These are phyloP conservation scores for Monarcha castaneiventris DNA, from an alignment of 2,113 vertebrate species.

Conservation along the genomic window DNA sequence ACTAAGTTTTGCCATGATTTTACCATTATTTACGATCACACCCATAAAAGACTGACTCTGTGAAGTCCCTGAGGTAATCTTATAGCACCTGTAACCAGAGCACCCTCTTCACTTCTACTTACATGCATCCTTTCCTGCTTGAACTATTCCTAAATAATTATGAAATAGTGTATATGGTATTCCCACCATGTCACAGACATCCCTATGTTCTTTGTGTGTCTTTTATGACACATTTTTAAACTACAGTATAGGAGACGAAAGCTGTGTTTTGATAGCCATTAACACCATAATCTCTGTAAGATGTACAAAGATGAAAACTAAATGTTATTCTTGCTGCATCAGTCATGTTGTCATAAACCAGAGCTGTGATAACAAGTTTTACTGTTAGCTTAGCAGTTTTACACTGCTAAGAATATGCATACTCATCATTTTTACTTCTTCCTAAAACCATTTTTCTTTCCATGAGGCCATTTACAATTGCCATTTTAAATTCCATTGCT, in stretches of 20 bases:
- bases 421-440: neutral
- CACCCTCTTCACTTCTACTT: neutral
- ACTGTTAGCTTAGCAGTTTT: neutral
- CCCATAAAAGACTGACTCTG: neutral
- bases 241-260: neutral
- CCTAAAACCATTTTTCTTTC: neutral
- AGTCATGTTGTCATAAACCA: slow-evolving; percentile 6
- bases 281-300: neutral
- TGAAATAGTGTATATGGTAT: neutral
- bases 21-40: neutral
- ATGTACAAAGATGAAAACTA: neutral
- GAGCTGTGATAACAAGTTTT: slow-evolving; percentile 11
- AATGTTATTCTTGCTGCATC: neutral
- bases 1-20: neutral
- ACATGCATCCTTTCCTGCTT: neutral
- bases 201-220: neutral
- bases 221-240: neutral
- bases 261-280: neutral
- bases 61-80: neutral
- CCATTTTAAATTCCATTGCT: neutral
- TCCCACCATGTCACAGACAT: neutral
- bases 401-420: neutral
- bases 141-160: neutral
- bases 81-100: neutral
- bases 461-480: neutral